phyloP scores from a whole-genome alignment of 2,888 invertebrate genomes.

The Cataglyphis cursor region DNA sequence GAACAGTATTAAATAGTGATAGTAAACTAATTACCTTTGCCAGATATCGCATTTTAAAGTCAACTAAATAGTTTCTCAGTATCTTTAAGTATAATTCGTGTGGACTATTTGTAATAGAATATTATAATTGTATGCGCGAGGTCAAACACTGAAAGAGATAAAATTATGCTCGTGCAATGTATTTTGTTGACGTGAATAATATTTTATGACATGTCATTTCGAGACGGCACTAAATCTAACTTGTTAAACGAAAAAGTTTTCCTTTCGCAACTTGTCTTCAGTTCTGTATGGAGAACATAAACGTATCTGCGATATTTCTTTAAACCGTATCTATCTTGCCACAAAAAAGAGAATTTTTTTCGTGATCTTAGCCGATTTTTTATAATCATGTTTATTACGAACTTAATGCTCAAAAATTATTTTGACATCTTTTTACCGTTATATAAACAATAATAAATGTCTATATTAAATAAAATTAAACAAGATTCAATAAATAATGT shows the following conservation, averaged over 20 bases:
- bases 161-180: background rate
- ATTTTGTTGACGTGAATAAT: slow-evolving; percentile 1
- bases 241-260: slow-evolving; percentile 30
- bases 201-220: background rate
- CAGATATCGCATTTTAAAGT: background rate
- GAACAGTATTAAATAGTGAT: background rate
- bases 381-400: background rate
- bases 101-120: background rate
- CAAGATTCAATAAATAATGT: background rate
- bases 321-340: background rate
- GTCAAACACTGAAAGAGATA: background rate
- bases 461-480: background rate
- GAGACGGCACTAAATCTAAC: background rate
- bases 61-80: background rate
- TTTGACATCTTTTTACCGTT: background rate
- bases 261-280: background rate
- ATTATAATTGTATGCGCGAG: background rate
- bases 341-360: background rate
- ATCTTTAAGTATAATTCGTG: background rate
- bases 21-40: background rate
- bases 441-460: background rate
- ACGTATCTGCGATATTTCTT: background rate
- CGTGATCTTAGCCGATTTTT: background rate
- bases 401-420: background rate
- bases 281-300: background rate